These are phyloP conservation scores for Alviniconcha marisindica DNA, from an alignment of 1,140 invertebrate genomes.

Conservation along the genomic window DNA sequence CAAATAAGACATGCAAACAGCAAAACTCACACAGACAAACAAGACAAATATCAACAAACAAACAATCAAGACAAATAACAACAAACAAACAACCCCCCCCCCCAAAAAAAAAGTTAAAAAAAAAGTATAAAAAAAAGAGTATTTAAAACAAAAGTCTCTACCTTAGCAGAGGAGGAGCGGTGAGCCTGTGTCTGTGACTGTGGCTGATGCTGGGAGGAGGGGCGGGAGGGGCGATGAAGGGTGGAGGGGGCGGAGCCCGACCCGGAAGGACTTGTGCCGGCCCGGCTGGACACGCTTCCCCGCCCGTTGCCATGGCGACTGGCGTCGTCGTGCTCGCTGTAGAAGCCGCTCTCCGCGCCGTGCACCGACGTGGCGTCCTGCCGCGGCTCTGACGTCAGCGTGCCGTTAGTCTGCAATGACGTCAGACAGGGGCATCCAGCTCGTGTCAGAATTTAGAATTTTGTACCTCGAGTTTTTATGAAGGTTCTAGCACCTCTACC, in stretches of 20 bases:
- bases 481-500: too few species aligned
- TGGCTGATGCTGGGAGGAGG: background rate
- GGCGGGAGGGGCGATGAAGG: background rate
- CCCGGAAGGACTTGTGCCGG: background rate
- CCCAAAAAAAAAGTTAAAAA: too few species aligned
- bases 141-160: background rate
- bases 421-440: too few species aligned
- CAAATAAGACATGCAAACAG: too few species aligned
- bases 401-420: constrained; percentile 18
- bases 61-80: too few species aligned
- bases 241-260: background rate
- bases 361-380: constrained; percentile 26
- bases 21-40: too few species aligned
- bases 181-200: constrained; percentile 30
- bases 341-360: constrained; percentile 31
- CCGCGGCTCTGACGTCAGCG: background rate
- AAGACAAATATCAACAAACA: too few species aligned
- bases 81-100: too few species aligned
- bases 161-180: background rate
- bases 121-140: too few species aligned
- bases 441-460: too few species aligned
- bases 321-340: constrained; percentile 31
- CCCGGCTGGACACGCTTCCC: constrained; percentile 21
- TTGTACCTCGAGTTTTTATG: too few species aligned
- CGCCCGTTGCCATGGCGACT: constrained; percentile 21